These are phyloP conservation scores for Catajapyx aquilonaris DNA, from an alignment of 1,140 invertebrate genomes.

Conservation along the genomic window DNA sequence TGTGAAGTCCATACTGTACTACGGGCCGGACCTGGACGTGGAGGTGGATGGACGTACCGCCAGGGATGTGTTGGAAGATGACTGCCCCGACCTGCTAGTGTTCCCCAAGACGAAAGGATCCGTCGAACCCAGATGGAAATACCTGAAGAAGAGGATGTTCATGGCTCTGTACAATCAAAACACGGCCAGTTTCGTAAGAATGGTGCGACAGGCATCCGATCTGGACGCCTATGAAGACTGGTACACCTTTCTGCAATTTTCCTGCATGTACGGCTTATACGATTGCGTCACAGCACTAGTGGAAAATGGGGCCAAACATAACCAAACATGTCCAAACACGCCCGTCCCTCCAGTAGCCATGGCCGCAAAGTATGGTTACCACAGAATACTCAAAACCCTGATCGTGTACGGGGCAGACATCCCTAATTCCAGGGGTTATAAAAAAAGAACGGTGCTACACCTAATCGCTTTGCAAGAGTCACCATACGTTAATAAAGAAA, in stretches of 20 bases:
- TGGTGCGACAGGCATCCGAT: no score
- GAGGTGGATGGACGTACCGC: no score
- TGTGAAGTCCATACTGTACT: no score
- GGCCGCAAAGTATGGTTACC: constrained; percentile 34
- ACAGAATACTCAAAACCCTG: constrained; percentile 33
- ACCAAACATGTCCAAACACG: constrained; percentile 12
- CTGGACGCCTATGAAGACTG: constrained; percentile 26
- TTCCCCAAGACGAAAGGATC: no score
- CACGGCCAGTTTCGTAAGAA: no score
- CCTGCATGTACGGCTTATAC: constrained; percentile 33
- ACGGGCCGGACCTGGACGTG: no score
- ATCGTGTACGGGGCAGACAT: constrained; percentile 26
- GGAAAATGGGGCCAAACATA: constrained; percentile 27
- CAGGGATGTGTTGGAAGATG: no score
- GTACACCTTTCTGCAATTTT: constrained; percentile 31
- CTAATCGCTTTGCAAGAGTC: no score
- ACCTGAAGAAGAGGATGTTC: no score
- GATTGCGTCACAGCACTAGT: constrained; percentile 31
- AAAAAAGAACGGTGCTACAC: constrained; percentile 24
- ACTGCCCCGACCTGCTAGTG: no score
- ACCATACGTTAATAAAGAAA: constrained; percentile 20
- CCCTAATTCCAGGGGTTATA: constrained; percentile 21
- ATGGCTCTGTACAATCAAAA: no score
- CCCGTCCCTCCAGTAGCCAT: constrained; percentile 27
- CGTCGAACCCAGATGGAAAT: no score